Evolutionary conservation across 2,888 invertebrate genomes (phyloP).

Genomic region (Aspidiotus rigidus): DNA sequence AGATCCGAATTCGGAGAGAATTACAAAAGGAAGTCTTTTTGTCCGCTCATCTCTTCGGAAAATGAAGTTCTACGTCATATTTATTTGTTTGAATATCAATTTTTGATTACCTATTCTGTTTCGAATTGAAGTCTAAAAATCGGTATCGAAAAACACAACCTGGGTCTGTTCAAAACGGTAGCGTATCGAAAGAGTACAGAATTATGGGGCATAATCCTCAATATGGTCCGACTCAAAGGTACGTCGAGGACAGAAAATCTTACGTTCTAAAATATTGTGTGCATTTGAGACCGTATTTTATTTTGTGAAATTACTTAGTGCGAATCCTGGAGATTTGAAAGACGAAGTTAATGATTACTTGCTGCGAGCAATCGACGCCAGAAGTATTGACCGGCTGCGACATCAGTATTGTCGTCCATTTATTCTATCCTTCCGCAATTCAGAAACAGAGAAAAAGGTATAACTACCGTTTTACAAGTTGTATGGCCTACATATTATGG

Average conservation of each 20-base stretch:
- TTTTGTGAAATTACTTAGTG: slow-evolving; percentile 33
- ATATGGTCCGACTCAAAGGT: slow-evolving; percentile 56
- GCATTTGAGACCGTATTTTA: slow-evolving; percentile 29
- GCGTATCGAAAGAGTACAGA: slow-evolving; percentile 77
- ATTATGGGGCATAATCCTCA: slow-evolving; percentile 81
- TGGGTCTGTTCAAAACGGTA: slow-evolving; percentile 51
- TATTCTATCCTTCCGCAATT: slow-evolving; percentile 73
- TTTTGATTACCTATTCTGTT: not conserved
- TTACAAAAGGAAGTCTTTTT: no score
- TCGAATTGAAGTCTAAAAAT: slow-evolving; percentile 29
- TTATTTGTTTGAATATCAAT: not conserved
- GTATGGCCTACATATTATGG: no score
- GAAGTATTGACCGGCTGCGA: slow-evolving; percentile 80
- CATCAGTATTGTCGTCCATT: slow-evolving; percentile 80
- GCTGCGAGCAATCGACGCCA: slow-evolving; percentile 88
- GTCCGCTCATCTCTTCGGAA: not conserved
- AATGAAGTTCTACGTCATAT: not conserved
- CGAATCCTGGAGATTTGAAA: slow-evolving; percentile 50
- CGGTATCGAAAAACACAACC: slow-evolving; percentile 34
- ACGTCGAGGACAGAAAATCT: slow-evolving; percentile 1
- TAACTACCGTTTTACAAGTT: not conserved
- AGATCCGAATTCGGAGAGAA: no score
- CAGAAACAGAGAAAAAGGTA: slow-evolving; percentile 72
- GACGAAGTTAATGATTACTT: slow-evolving; percentile 95
- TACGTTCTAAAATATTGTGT: slow-evolving; percentile 5